phyloP scores from a whole-genome alignment of 2,888 invertebrate genomes.

The Zootermopsis nevadensis region DNA sequence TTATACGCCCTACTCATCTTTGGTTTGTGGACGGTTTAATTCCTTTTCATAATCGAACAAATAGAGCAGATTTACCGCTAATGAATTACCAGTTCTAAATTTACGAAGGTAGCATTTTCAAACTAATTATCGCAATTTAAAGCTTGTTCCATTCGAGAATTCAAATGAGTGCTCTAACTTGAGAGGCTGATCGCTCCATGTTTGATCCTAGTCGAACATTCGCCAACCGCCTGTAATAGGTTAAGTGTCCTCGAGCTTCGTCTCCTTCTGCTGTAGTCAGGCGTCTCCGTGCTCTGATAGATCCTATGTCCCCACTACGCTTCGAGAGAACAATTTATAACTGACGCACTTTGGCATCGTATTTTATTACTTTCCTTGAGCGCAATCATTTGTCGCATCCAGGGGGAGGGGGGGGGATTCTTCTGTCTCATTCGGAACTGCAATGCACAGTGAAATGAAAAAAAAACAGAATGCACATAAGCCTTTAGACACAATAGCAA shows the following conservation, averaged over 20 bases:
- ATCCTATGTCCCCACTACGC: conserved; percentile 17
- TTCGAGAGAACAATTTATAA: conserved; percentile 46
- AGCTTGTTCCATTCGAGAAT: too few relatives aligned
- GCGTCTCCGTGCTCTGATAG: conserved; percentile 19
- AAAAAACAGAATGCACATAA: neutral
- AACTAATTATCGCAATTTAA: too few relatives aligned
- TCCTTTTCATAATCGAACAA: too few relatives aligned
- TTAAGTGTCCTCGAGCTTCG: neutral
- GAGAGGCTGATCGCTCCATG: neutral
- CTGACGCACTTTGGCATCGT: conserved; percentile 46
- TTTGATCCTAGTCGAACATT: neutral
- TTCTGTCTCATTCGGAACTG: neutral
- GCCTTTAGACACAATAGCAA: neutral
- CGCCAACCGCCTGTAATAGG: neutral
- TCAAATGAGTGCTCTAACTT: neutral
- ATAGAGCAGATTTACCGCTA: too few relatives aligned
- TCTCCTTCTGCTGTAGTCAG: neutral
- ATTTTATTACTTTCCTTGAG: conserved; percentile 47
- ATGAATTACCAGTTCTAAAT: too few relatives aligned
- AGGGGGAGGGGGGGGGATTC: neutral
- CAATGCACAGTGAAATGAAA: conserved; percentile 12
- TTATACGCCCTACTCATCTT: too few relatives aligned
- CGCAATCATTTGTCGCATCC: conserved; percentile 42
- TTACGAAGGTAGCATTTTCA: too few relatives aligned
- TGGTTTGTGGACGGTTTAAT: too few relatives aligned